Evolutionary conservation across 1,140 invertebrate species (phyloP).

Genomic region (Drosophila ohnishii): DNA sequence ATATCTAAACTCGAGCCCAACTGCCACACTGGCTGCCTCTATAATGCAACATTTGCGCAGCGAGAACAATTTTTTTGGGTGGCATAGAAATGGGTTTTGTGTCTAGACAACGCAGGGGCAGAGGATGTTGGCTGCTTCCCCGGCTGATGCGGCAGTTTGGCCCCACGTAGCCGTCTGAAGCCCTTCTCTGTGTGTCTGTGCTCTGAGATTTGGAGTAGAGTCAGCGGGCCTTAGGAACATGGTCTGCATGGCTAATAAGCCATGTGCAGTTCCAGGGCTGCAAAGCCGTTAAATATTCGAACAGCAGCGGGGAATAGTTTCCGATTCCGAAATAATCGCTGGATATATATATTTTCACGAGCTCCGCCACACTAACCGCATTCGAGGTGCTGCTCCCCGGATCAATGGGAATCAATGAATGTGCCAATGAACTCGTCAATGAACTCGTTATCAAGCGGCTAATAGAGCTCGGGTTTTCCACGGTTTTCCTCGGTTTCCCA

Average conservation of each 20-base stretch:
- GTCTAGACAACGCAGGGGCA: slow-evolving; percentile 30
- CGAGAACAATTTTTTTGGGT: slow-evolving; percentile 29
- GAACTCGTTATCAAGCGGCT: slow-evolving; percentile 66
- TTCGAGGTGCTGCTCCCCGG: slow-evolving; percentile 7
- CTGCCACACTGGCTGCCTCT: slow-evolving; percentile 32
- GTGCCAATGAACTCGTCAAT: slow-evolving; percentile 78
- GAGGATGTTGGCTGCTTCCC: background rate
- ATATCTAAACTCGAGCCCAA: slow-evolving; percentile 24
- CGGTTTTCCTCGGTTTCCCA: slow-evolving; percentile 20
- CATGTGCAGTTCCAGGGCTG: slow-evolving; percentile 1
- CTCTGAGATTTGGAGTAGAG: slow-evolving; percentile 60
- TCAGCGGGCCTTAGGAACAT: slow-evolving; percentile 56
- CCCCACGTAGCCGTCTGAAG: slow-evolving; percentile 41
- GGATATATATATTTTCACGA: slow-evolving; percentile 1
- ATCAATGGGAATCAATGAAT: slow-evolving; percentile 67
- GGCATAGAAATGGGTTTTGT: slow-evolving; percentile 40
- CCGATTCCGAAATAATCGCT: background rate
- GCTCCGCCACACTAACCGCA: slow-evolving; percentile 42
- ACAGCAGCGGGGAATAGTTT: background rate
- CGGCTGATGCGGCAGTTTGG: slow-evolving; percentile 36
- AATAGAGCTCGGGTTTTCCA: slow-evolving; percentile 43
- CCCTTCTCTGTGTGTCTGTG: slow-evolving; percentile 12
- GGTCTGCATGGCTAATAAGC: slow-evolving; percentile 73
- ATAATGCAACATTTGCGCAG: slow-evolving; percentile 51
- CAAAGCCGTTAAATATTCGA: background rate